phyloP scores from a whole-genome alignment of 2,888 invertebrate species.

The Andrena dorsata region DNA sequence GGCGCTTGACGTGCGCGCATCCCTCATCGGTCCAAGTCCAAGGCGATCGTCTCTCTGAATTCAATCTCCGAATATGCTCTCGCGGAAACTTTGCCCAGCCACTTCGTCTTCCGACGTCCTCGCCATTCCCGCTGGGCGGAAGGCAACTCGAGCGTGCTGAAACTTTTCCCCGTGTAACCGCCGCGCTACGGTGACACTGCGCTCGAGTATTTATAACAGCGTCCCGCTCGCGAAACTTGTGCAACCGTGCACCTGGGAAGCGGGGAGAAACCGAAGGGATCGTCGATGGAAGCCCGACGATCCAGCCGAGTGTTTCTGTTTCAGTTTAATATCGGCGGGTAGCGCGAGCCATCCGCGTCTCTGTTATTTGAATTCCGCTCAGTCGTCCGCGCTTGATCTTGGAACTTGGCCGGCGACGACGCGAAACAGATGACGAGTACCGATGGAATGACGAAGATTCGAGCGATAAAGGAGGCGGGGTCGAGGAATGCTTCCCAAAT shows the following conservation, averaged over 20 bases:
- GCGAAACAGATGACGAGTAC: conserved; percentile 2
- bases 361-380: too few species aligned
- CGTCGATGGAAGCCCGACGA: conserved; percentile 30
- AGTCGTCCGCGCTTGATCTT: not conserved
- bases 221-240: conserved; percentile 18
- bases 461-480: too few species aligned
- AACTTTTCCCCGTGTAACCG: conserved; percentile 53
- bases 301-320: conserved; percentile 37
- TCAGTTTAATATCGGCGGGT: conserved; percentile 53
- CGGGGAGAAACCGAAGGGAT: conserved; percentile 2
- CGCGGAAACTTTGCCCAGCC: conserved; percentile 51
- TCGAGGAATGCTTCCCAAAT: too few species aligned
- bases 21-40: conserved; percentile 47
- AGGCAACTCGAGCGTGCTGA: conserved; percentile 39
- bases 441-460: not conserved
- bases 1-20: conserved; percentile 39
- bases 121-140: conserved; percentile 10
- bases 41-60: conserved; percentile 56
- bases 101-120: conserved; percentile 17
- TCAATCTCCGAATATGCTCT: conserved; percentile 67
- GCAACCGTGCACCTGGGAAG: not conserved
- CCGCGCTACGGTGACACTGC: conserved; percentile 45
- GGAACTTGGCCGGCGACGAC: conserved; percentile 14
- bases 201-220: conserved; percentile 66
- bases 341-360: too few species aligned